These are phyloP conservation scores for Lithophane leautieri DNA, from an alignment of 2,888 invertebrate species.

Conservation along the genomic window DNA sequence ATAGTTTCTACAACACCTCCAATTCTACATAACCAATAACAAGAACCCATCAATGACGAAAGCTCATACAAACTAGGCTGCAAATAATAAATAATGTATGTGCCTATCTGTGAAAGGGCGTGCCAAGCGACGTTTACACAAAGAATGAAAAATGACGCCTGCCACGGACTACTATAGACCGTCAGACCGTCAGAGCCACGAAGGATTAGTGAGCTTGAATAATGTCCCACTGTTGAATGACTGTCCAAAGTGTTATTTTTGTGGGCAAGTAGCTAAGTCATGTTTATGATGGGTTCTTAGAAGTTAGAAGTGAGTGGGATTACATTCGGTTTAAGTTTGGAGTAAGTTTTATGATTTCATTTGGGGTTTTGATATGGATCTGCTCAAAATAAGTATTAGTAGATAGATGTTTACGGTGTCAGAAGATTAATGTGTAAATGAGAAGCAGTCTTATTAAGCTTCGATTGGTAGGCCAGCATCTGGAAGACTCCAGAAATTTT, in stretches of 20 bases:
- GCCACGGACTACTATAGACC: constrained; percentile 59
- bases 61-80: constrained; percentile 62
- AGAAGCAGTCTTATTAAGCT: background rate
- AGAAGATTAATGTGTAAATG: background rate
- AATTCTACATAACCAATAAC: constrained; percentile 50
- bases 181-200: constrained; percentile 47
- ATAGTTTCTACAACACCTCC: background rate
- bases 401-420: background rate
- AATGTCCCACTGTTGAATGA: constrained; percentile 58
- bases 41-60: constrained; percentile 60
- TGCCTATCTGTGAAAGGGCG: constrained; percentile 71
- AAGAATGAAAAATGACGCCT: constrained; percentile 81
- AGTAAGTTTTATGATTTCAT: constrained; percentile 30
- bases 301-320: constrained; percentile 44
- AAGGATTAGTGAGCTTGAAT: constrained; percentile 60
- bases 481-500: background rate
- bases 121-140: constrained; percentile 77
- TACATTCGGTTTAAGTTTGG: constrained; percentile 38
- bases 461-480: background rate
- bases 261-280: constrained; percentile 64
- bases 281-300: constrained; percentile 63
- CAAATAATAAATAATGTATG: constrained; percentile 78
- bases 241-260: constrained; percentile 63
- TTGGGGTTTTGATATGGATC: constrained; percentile 28
- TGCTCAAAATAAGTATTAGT: constrained; percentile 1